Base-by-base conservation (phyloP, 2,888 invertebrate genomes). In the Matsumyia berberina region DNA sequence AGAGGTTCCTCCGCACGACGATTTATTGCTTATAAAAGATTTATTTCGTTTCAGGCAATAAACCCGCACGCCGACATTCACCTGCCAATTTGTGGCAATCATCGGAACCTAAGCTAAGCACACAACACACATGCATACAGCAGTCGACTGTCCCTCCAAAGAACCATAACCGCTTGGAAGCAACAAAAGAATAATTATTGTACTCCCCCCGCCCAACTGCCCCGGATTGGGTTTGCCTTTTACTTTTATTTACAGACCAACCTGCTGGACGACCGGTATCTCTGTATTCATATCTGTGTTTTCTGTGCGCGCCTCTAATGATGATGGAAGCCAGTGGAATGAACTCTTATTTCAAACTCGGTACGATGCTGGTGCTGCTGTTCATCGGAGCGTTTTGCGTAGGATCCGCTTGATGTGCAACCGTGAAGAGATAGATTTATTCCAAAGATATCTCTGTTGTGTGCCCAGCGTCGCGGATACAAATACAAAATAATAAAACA, bases 241-340 rank as follows among this genome's bases (percentile, higher is more conserved):
- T 76, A 66, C 66, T 76, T 76, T 76, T 76, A 66, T 76, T 66
- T 66, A 67, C 39, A 15, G 66, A n/a, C 33, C 64, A 66, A 66
- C 64, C 46, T 74, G 74, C 44, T 76, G 66, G 74, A 76, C 66
- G 33, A 24, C 24, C 15, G 5, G 39, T 57, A 35, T 55, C 8
- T 55, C 3, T 35, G 8, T 44, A 15, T 29, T 5, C 46, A 9
- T 53, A 37, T 17, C 12, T 55, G 8, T 60, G 9, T 49, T 5
- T n/a, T 42, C n/a, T 69, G 2, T 60, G 35, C 39, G 12, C 24
- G 31, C 39, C 74, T 49, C 66, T 76, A 76, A 76, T 76, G 57
- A 76, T 57, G 74, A 66, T 76, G 74, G 74, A 76, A 66, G 15
- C 57, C 74, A 39, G 74, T 76, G 74, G 74, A 76, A 76, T 76